Evolutionary conservation across 2,888 invertebrate species (phyloP).

Genomic region (Scaptomyza caliginosa): DNA sequence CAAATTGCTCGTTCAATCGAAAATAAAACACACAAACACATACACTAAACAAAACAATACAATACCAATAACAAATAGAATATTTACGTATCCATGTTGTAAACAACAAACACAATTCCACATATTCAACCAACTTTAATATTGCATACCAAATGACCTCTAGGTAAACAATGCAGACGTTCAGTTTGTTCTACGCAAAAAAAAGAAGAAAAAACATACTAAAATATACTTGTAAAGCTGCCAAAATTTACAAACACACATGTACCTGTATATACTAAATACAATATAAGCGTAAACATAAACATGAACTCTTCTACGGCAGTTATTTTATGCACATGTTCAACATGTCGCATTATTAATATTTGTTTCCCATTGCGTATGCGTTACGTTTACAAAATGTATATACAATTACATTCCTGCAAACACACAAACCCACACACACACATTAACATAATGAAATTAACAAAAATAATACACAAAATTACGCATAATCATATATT

Average conservation of each 20-base stretch:
- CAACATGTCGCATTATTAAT: conserved; percentile 59
- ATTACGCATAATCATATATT: conserved; percentile 51
- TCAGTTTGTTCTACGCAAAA: conserved; percentile 26
- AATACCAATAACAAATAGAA: conserved; percentile 33
- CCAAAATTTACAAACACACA: conserved; percentile 23
- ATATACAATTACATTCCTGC: background rate
- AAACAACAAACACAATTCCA: conserved; percentile 29
- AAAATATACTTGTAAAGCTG: conserved; percentile 37
- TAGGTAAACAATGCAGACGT: conserved; percentile 53
- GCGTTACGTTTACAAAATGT: conserved; percentile 24
- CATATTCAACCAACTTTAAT: conserved; percentile 18
- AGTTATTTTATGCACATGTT: conserved; percentile 50
- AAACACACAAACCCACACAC: conserved; percentile 7
- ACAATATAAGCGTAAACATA: background rate
- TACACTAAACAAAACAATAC: conserved; percentile 24
- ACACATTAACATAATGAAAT: conserved; percentile 41
- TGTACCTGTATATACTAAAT: conserved; percentile 9
- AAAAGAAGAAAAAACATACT: conserved; percentile 26
- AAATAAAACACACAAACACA: conserved; percentile 28
- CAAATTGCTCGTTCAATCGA: conserved; percentile 70
- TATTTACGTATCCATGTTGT: conserved; percentile 44
- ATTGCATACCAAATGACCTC: conserved; percentile 28
- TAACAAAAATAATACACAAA: conserved; percentile 47
- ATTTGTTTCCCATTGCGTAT: conserved; percentile 35
- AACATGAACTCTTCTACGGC: conserved; percentile 22